phyloP scores from a whole-genome alignment of 2,113 vertebrate genomes.

The Lycocorax pyrrhopterus region DNA sequence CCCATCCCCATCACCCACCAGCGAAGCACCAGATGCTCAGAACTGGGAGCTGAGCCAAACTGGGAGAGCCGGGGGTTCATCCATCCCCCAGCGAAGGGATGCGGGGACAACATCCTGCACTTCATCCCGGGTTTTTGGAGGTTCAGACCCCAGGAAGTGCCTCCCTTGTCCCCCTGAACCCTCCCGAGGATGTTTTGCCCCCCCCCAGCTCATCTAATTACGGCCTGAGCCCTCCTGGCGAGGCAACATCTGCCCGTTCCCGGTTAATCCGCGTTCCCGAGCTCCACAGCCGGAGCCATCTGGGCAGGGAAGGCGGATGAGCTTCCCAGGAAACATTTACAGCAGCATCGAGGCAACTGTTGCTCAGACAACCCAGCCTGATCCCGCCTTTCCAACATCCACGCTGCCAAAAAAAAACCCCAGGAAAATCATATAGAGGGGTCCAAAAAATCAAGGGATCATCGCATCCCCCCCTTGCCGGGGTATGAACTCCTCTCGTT shows the following conservation, averaged over 20 bases:
- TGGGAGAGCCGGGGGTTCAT: background rate
- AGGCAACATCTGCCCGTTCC: slow-evolving; percentile 49
- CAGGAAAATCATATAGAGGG: background rate
- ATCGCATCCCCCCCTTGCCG: accelerated
- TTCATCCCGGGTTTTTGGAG: accelerated
- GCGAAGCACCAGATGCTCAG: background rate
- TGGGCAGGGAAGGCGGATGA: slow-evolving; percentile 34
- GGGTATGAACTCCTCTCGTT: accelerated
- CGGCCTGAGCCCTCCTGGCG: background rate
- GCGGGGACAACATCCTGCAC: accelerated
- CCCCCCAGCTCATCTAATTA: background rate
- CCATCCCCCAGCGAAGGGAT: background rate
- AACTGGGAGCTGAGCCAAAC: background rate
- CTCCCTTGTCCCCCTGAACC: background rate
- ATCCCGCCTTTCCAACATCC: accelerated
- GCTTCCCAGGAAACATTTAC: slow-evolving; percentile 57
- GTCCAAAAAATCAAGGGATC: background rate
- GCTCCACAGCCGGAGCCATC: slow-evolving; percentile 41
- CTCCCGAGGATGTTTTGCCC: background rate
- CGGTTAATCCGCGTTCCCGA: background rate
- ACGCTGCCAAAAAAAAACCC: background rate
- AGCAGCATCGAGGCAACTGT: background rate
- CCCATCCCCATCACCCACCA: background rate
- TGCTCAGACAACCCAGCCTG: background rate
- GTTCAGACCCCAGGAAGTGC: background rate